Percentiles rank a stretch among this genome's conserved stretches.
Conservation (phyloP, 1,140 invertebrate genomes). For the Apocrypta bakeri region DNA sequence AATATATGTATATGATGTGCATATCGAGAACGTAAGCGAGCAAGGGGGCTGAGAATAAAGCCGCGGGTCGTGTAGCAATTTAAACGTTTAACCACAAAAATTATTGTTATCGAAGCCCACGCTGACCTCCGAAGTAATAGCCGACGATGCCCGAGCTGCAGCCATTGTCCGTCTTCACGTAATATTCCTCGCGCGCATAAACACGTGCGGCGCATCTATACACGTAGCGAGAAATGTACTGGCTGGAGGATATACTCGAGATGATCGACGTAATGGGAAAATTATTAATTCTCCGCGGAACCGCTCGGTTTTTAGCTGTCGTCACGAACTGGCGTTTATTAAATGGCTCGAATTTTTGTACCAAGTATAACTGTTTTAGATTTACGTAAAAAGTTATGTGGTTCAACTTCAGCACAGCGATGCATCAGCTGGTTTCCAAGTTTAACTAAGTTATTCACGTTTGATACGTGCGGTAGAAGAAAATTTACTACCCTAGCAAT, state of each 20-base stretch:
- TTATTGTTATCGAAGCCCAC: conserved; percentile 65
- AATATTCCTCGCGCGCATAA: conserved; percentile 14
- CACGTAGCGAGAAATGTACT: not conserved
- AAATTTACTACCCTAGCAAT: conserved; percentile 44
- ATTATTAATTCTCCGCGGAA: conserved; percentile 41
- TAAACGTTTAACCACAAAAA: conserved; percentile 68
- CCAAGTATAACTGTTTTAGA: not conserved
- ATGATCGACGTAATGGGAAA: conserved; percentile 57
- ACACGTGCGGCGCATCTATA: too few relatives aligned
- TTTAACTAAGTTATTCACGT: conserved; percentile 28
- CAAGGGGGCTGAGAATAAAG: conserved; percentile 47
- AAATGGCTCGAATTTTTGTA: not conserved
- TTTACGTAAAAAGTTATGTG: not conserved
- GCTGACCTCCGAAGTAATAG: conserved; percentile 55
- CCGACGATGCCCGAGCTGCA: conserved; percentile 32
- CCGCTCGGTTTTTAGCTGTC: not conserved
- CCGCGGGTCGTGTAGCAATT: conserved; percentile 66
- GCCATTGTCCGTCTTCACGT: conserved; percentile 58
- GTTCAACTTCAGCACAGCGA: not conserved
- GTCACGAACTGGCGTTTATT: conserved; percentile 1
- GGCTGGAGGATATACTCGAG: conserved; percentile 52
- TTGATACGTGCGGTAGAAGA: conserved; percentile 15
- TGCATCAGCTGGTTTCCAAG: not conserved
- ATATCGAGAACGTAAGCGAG: not conserved
- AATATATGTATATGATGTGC: not conserved